Base-by-base conservation (phyloP, 2,113 vertebrate species). In the Grantiella picta region DNA sequence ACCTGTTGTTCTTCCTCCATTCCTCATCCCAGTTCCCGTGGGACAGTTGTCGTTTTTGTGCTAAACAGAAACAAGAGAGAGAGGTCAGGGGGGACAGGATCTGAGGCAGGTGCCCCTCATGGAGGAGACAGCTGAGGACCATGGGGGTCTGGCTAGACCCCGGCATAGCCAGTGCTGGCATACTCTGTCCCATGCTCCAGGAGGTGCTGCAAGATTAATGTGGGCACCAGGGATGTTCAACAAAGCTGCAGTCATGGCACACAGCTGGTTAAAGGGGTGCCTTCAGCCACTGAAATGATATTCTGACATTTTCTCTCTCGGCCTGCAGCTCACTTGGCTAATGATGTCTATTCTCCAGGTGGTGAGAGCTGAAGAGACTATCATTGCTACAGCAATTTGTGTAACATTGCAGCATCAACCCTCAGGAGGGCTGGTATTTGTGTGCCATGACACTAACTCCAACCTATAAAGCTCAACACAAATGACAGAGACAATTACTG, bases 381-480 rank as follows among this genome's bases (percentile, higher is more conserved):
- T 3, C 14, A 28, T 0, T 28, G 53, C 68, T 15, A 2, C 2
- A 50, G 54, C 31, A 25, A 19, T 38, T 15, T 16, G 9, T n/a
- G 5, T 2, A 11, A 50, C 5, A 11, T 0, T 15, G 29, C 5
- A 1, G 45, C 47, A 5, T 3, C n/a, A 18, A 13, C 38, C 47
- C 45, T 33, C 15, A 1, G 31, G 36, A 42, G 54, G 36, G 29
- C 53, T 27, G 15, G 21, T 11, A 25, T 13, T 80, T 29, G 66
- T 60, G 3, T 6, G 10, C 61, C 5, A 0, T 14, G 29, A 25
- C 0, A 0, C 0, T 15, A 28, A 52, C 28, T 42, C 31, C 57
- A 29, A 5, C 19, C 47, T 16, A 16, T 2, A 29, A 45, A 84
- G 21, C 45, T 49, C 72, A 44, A 2, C 0, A 1, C 45, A 35